Evolutionary conservation across 2,888 invertebrate genomes (phyloP), one percentile per base, ranked within the genome.

Genomic region (Lampropteryx suffumata): DNA sequence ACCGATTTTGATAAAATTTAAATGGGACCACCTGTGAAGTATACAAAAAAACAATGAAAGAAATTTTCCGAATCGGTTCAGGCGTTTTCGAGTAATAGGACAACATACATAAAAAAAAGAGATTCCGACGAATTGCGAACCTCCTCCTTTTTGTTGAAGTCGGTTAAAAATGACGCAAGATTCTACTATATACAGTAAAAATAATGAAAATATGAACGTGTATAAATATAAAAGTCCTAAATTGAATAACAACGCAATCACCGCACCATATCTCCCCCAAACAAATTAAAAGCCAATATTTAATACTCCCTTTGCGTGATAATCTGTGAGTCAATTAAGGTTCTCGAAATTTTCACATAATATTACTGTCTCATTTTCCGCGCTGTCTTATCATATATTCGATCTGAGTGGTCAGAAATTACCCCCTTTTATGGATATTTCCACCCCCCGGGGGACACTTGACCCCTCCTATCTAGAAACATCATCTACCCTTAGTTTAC

Each of bases 281-380:
- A 80, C 80, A 78, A 84, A 82, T 84, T 83, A 83, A 83, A 84
- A 82, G 77, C 72, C 74, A 76, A 85, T 84, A 80, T 73, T 76
- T 78, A 80, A 79, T 73, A 63, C 57, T 57, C 63, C 68, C 69
- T 69, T 78, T 54, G 76, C 80, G 73, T 78, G 85, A 86, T 83
- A 73, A 66, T 89, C 87, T 78, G 62, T 58, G 64, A 79, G 84
- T 85, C 87, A 88, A 89, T 89, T 89, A 89, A 85, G 79, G 82
- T 79, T 71, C 75, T 74, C 77, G 76, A 76, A 87, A 82, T 85
- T 84, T 51, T 77, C 76, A 80, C 74, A 80, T 84, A 83, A 85
- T 82, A 85, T 82, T 81, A 81, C 79, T 89, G 87, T 90, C 89
- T 89, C 84, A 81, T 85, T 83, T 86, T 82, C 84, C 85, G 80